Conservation (phyloP, 2,797 vertebrate genomes). For the Otus scops region DNA sequence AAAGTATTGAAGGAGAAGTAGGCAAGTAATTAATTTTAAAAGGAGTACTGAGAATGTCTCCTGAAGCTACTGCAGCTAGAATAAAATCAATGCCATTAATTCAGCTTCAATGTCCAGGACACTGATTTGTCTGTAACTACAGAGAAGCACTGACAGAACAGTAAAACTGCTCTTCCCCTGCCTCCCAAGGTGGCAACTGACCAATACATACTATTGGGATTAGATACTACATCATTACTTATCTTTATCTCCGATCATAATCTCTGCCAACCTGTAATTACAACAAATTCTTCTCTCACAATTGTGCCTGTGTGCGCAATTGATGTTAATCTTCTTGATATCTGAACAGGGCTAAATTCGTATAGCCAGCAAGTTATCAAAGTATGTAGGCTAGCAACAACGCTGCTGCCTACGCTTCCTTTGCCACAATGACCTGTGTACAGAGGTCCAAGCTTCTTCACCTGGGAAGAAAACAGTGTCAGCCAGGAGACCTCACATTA, state of each 20-base stretch:
- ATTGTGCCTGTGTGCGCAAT: not conserved
- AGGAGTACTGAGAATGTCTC: not conserved
- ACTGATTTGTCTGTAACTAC: not conserved
- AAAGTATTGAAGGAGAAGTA: not conserved
- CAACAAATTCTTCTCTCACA: not conserved
- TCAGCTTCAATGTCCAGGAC: not conserved
- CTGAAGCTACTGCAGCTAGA: not conserved
- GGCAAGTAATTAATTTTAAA: not conserved
- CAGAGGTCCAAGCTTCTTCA: not conserved
- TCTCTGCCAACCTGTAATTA: constrained; percentile 23
- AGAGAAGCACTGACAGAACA: not conserved
- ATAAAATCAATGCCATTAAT: not conserved
- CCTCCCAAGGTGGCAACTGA: not conserved
- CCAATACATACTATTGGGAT: not conserved
- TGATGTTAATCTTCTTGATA: not conserved
- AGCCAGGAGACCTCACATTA: not conserved
- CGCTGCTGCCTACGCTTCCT: not conserved
- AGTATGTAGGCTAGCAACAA: not conserved
- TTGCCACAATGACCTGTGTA: not conserved
- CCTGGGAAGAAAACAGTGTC: not conserved
- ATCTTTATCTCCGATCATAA: not conserved
- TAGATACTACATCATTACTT: not conserved
- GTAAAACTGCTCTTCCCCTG: not conserved
- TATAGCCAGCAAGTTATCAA: not conserved
- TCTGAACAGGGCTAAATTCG: not conserved